These are phyloP conservation scores for Meleagris gallopavo DNA, from an alignment of 2,113 vertebrate genomes.

Conservation along the genomic window DNA sequence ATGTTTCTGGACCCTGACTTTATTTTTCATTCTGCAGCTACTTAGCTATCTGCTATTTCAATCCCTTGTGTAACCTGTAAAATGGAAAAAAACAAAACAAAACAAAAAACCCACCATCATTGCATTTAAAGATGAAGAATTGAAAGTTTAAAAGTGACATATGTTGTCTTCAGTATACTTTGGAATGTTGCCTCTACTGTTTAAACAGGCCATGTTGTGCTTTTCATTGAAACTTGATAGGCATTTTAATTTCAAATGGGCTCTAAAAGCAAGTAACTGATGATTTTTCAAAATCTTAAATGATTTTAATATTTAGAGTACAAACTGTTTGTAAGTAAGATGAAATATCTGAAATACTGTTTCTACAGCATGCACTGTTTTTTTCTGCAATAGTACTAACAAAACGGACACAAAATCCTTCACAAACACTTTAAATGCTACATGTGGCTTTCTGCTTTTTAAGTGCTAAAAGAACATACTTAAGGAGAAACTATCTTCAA, in stretches of 20 bases:
- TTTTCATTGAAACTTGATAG: neutral
- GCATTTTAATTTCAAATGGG: neutral
- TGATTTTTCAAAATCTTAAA: neutral
- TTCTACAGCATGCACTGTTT: neutral
- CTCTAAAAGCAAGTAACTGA: neutral
- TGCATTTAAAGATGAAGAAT: neutral
- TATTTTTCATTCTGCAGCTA: neutral
- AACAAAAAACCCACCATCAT: neutral
- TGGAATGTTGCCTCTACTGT: neutral
- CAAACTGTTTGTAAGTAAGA: neutral
- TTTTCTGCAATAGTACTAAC: neutral
- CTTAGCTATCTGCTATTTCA: neutral
- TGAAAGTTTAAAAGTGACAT: neutral
- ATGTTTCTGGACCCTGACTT: neutral
- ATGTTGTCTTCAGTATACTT: neutral
- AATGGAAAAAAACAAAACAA: neutral
- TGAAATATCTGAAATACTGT: neutral
- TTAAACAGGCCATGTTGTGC: neutral
- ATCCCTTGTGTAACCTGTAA: neutral
- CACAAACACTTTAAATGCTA: neutral
- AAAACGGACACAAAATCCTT: neutral
- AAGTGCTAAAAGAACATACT: neutral
- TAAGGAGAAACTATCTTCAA: neutral
- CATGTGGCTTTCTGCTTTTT: neutral
- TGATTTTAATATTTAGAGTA: neutral